phyloP scores from a whole-genome alignment of 2,113 vertebrate genomes.

The Oncorhynchus kisutch region DNA sequence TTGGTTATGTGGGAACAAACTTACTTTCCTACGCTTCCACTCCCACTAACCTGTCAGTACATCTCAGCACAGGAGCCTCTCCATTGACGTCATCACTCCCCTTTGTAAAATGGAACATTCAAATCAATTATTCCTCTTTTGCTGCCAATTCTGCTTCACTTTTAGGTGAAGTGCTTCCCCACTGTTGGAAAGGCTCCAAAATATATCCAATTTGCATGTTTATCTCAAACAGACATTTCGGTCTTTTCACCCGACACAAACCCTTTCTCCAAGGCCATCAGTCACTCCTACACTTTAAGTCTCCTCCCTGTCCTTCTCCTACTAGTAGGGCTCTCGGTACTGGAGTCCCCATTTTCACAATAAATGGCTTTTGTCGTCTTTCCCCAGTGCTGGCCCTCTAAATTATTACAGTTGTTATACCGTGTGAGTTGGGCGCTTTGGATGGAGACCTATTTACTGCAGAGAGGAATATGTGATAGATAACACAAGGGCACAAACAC shows the following conservation, averaged over 20 bases:
- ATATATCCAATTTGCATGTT: background rate
- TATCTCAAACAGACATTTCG: background rate
- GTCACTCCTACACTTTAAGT: background rate
- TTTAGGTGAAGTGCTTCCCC: background rate
- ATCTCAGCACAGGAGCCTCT: too few species aligned
- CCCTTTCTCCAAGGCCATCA: background rate
- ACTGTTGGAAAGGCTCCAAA: background rate
- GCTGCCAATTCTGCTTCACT: background rate
- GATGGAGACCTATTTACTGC: constrained; percentile 5
- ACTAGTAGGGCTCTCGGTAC: background rate
- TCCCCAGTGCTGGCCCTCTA: background rate
- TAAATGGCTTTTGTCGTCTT: constrained; percentile 18
- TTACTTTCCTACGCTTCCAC: too few species aligned
- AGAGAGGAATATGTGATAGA: constrained; percentile 19
- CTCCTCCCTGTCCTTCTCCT: background rate
- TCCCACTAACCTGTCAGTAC: too few species aligned
- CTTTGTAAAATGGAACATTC: background rate
- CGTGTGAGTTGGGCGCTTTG: background rate
- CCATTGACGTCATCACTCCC: too few species aligned
- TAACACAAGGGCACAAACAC: constrained; percentile 5
- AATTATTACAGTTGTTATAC: constrained; percentile 7
- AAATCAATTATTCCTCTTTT: background rate
- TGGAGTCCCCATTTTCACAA: background rate
- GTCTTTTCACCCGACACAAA: background rate
- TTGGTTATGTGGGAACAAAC: background rate